phyloP scores from a whole-genome alignment of 2,797 vertebrate genomes.

The Arnoldichthys spilopterus region DNA sequence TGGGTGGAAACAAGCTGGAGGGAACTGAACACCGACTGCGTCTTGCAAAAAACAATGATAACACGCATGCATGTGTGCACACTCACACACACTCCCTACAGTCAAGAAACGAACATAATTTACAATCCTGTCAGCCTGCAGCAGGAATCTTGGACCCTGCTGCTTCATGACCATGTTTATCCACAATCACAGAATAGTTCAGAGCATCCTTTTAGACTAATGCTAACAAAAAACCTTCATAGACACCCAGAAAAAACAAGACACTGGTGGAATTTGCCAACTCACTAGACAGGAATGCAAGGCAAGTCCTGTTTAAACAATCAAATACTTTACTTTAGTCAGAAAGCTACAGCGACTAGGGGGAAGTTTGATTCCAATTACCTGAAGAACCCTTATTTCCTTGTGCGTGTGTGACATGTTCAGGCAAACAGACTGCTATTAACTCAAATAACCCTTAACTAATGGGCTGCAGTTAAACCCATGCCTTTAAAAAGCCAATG shows the following conservation, averaged over 20 bases:
- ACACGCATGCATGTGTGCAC: no score
- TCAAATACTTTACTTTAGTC: neutral
- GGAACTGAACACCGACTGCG: no score
- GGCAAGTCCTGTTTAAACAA: neutral
- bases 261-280: neutral
- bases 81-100: no score
- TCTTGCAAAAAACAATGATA: no score
- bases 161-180: neutral
- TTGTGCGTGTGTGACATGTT: neutral
- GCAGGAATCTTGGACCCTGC: neutral
- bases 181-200: neutral
- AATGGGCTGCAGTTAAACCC: neutral
- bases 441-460: neutral
- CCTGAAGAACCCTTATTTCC: conserved; percentile 1
- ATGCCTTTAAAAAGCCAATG: neutral
- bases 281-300: neutral
- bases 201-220: neutral
- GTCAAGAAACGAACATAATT: neutral
- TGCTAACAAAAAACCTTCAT: neutral
- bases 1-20: no score
- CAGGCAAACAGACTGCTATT: neutral
- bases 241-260: neutral
- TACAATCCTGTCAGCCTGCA: neutral
- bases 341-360: neutral
- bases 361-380: neutral